A percentile compares a stretch with the other conserved stretches of the same genome.
These are phyloP conservation scores for Eclectus roratus DNA, from an alignment of 2,113 vertebrate genomes.

Conservation along the genomic window DNA sequence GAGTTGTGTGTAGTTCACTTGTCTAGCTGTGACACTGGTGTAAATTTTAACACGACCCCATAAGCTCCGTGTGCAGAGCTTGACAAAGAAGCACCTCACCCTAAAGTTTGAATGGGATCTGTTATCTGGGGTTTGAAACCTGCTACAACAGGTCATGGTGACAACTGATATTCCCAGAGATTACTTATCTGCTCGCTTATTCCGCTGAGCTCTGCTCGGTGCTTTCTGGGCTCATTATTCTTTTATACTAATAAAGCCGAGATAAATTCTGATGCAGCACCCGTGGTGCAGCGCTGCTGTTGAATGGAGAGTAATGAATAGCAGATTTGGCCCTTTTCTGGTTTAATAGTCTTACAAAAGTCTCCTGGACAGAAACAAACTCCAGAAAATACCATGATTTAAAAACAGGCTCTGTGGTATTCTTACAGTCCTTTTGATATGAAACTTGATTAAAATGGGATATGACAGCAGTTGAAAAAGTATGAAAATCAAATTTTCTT, in stretches of 20 bases:
- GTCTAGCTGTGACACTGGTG: not conserved
- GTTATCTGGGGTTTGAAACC: not conserved
- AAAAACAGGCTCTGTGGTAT: slow-evolving; percentile 8
- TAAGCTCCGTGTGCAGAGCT: not conserved
- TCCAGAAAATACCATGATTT: slow-evolving; percentile 66
- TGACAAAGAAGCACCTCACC: not conserved
- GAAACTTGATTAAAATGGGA: slow-evolving; percentile 73
- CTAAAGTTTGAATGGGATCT: not conserved
- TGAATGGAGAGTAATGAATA: not conserved
- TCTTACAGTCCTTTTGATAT: slow-evolving; percentile 66
- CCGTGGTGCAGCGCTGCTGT: not conserved
- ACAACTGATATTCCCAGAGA: not conserved
- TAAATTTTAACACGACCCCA: not conserved
- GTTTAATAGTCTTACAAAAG: slow-evolving; percentile 33
- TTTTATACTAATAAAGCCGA: not conserved
- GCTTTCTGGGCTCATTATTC: not conserved
- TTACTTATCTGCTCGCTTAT: not conserved
- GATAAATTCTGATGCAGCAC: not conserved
- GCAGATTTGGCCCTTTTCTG: slow-evolving; percentile 24
- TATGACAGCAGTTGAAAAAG: slow-evolving; percentile 63
- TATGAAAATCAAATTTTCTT: slow-evolving; percentile 70
- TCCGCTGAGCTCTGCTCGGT: accelerated
- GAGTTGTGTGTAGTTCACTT: not conserved
- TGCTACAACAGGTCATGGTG: not conserved
- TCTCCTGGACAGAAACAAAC: slow-evolving; percentile 63